A percentile compares a stretch with the other conserved stretches of the same genome.
These are phyloP conservation scores for Geococcyx californianus DNA, from an alignment of 2,113 vertebrate species.

Conservation along the genomic window DNA sequence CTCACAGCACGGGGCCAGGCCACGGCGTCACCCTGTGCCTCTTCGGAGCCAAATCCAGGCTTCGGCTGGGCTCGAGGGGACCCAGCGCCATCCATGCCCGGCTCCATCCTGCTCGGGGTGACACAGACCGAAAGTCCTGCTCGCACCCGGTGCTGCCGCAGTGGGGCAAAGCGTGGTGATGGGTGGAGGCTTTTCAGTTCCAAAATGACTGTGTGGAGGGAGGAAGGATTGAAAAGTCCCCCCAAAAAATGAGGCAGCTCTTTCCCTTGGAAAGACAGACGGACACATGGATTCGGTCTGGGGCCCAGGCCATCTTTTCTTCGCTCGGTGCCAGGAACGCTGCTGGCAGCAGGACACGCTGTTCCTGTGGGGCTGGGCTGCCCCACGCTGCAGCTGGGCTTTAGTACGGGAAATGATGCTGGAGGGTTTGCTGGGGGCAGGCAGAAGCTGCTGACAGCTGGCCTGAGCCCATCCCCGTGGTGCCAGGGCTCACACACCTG, in stretches of 20 bases:
- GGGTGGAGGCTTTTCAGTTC: slow-evolving; percentile 23
- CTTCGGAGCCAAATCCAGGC: neutral
- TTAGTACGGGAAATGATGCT: fast-evolving
- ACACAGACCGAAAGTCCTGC: slow-evolving; percentile 8
- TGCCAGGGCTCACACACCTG: neutral
- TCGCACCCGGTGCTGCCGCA: neutral
- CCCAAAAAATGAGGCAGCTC: fast-evolving
- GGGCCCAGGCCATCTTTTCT: fast-evolving
- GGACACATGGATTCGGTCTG: fast-evolving
- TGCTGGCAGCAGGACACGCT: fast-evolving
- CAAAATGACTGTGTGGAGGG: slow-evolving; percentile 11
- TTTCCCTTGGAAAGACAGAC: neutral
- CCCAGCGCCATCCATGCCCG: fast-evolving
- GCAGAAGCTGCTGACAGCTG: neutral
- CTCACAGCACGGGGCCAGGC: fast-evolving
- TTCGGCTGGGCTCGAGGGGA: fast-evolving
- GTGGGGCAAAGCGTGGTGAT: fast-evolving
- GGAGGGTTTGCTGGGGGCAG: neutral
- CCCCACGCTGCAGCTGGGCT: neutral
- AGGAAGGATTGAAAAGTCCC: neutral
- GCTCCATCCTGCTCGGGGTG: neutral
- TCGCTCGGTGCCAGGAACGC: fast-evolving
- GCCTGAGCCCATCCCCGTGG: neutral
- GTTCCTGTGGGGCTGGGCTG: fast-evolving
- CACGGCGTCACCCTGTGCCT: fast-evolving